Evolutionary conservation across 2,797 vertebrate genomes (phyloP), one percentile per base, ranked within the genome.

Genomic region (Cirrhinus mrigala): DNA sequence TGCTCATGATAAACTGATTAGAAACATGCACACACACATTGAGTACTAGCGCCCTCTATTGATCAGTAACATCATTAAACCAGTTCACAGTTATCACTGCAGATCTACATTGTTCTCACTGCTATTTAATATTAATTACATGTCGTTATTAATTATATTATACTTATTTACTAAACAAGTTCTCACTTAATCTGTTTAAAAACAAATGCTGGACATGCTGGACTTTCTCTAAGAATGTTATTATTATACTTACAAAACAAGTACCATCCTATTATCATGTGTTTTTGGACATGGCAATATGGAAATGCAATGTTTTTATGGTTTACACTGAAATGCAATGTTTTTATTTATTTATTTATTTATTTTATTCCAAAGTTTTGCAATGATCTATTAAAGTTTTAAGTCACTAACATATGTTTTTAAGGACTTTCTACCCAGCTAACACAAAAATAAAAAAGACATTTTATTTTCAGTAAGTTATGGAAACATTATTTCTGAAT

Each of bases 31-130:
- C 79, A n/a, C 66, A 71, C 71, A 70, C 62, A 94, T 94, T 95
- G 93, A 93, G 89, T 92, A 69, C 85, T 93, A 92, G 94, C 93
- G 93, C 95, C 95, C 94, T 95, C 95, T 96, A 88, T 95, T 93
- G 95, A 90, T 79, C 29, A 71, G 44, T 83, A 33, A 46, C 18
- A 6, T 69, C 33, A 76, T 40, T 62, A 60, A 73, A 82, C 12
- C 46, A 22, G 40, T 64, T 48, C 24, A 48, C 77, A 8, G 4
- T 46, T n/a, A 12, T 37, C 44, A 24, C 20, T 81, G 12, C 76
- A 44, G 33, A 16, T 22, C 20, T 24, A 10, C 12, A 16, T 8
- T 9, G 22, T 60, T 60, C 29, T 24, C 37, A 78, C 54, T 18
- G 11, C 58, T 58, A 44, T 60, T 68, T 40, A 16, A 77, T 1